A percentile compares a stretch with the other conserved stretches of the same genome.
phyloP scores from a whole-genome alignment of 2,888 invertebrate species.

The Caenorhabditis uteleia region DNA sequence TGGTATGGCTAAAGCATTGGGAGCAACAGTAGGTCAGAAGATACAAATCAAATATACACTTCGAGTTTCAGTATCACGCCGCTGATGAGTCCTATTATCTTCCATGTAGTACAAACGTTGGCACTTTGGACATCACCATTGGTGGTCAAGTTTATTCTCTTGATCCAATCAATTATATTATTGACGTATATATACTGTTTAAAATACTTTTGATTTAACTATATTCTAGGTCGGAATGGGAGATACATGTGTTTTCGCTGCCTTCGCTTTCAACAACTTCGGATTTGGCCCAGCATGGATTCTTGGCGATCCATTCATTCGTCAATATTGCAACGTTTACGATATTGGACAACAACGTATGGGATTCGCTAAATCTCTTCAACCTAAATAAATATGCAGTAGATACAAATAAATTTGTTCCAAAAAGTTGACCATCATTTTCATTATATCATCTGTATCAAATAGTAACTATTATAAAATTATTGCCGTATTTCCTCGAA shows the following conservation, averaged over 20 bases:
- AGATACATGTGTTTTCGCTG: constrained; percentile 17
- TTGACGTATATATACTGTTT: constrained; percentile 1
- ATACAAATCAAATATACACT: too few species aligned
- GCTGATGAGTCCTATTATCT: neutral
- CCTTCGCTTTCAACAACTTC: constrained; percentile 31
- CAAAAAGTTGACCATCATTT: too few species aligned
- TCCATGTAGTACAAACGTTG: constrained; percentile 16
- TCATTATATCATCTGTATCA: too few species aligned
- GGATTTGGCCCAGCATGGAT: constrained; percentile 46
- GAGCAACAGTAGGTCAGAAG: constrained; percentile 14
- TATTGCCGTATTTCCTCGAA: too few species aligned
- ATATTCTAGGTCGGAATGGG: neutral
- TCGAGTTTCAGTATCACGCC: constrained; percentile 7
- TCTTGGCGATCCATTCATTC: constrained; percentile 55
- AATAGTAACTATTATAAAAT: too few species aligned
- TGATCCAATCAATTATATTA: constrained; percentile 34
- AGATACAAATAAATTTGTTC: too few species aligned
- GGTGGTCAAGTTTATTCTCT: constrained; percentile 36
- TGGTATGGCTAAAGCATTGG: constrained; percentile 17
- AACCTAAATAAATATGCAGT: constrained; percentile 4
- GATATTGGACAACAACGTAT: constrained; percentile 33
- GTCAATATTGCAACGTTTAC: constrained; percentile 37
- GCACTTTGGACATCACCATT: constrained; percentile 29
- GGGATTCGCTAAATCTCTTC: constrained; percentile 36
- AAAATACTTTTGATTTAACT: neutral